phyloP scores from a whole-genome alignment of 2,888 invertebrate species.

The Neuroscelio doddi region DNA sequence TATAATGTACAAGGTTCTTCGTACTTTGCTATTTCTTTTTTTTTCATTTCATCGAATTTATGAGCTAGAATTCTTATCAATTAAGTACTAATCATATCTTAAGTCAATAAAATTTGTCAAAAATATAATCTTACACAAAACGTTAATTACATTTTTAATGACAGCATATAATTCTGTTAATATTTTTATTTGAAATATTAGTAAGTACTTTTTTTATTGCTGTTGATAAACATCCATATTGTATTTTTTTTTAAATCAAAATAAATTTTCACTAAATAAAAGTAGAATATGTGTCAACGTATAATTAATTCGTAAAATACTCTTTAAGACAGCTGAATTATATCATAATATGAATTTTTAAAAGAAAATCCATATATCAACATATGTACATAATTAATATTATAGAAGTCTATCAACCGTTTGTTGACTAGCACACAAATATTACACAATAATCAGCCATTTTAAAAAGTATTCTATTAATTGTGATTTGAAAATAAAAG shows the following conservation, averaged over 20 bases:
- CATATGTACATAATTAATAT: constrained; percentile 20
- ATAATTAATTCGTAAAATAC: background rate
- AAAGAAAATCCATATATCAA: constrained; percentile 12
- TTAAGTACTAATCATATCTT: constrained; percentile 36
- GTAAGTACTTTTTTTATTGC: constrained; percentile 6
- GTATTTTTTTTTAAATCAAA: background rate
- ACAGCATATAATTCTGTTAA: background rate
- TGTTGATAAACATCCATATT: background rate
- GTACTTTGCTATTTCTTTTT: constrained; percentile 2
- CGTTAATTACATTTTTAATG: background rate
- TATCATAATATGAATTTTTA: background rate
- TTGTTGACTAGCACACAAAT: constrained; percentile 15
- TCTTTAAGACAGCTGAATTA: background rate
- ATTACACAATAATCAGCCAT: background rate
- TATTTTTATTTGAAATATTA: too few species aligned
- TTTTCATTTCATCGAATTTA: constrained; percentile 16
- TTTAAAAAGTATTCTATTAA: background rate
- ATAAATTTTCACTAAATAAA: constrained; percentile 3
- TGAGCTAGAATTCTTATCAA: constrained; percentile 14
- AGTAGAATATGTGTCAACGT: background rate
- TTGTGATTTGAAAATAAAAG: constrained; percentile 19
- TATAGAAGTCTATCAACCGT: constrained; percentile 12
- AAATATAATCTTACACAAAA: background rate
- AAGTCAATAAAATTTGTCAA: background rate
- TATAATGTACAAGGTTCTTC: constrained; percentile 21